A percentile compares a stretch with the other conserved stretches of the same genome.
Evolutionary conservation across 1,140 invertebrate species (phyloP).

Genomic region (Trichoplusia ni): DNA sequence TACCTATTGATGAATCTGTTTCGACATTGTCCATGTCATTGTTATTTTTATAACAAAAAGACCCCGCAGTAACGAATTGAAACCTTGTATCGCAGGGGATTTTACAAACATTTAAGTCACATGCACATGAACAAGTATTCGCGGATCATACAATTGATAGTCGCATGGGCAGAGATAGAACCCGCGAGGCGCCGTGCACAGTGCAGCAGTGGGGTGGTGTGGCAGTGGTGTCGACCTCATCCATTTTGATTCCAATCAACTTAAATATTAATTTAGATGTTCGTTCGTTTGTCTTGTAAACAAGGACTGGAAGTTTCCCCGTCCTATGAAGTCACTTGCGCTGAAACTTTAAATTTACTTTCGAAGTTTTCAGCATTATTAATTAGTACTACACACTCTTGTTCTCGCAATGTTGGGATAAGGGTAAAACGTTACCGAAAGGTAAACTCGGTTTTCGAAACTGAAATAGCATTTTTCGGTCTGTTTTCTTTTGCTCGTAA

Average conservation of each 20-base stretch:
- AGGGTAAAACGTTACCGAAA: background rate
- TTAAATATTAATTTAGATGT: constrained; percentile 29
- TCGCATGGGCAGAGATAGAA: background rate
- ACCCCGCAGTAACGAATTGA: too few species aligned
- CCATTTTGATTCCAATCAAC: constrained; percentile 6
- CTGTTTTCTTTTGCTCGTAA: too few species aligned
- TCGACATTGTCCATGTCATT: too few species aligned
- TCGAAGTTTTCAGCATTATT: constrained; percentile 33
- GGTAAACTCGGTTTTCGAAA: background rate
- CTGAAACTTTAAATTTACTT: constrained; percentile 43
- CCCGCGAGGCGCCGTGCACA: background rate
- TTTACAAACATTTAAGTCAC: too few species aligned
- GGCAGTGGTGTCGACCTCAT: constrained; percentile 1
- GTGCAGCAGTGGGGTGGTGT: too few species aligned
- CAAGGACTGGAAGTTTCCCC: constrained; percentile 24
- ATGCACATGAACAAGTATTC: too few species aligned
- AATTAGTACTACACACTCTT: constrained; percentile 5
- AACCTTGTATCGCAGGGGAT: too few species aligned
- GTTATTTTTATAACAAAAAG: too few species aligned
- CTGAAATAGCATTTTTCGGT: background rate
- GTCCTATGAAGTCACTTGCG: constrained; percentile 33
- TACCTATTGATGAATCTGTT: too few species aligned
- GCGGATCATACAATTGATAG: too few species aligned
- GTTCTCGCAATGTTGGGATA: background rate
- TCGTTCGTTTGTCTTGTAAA: constrained; percentile 29